Base-by-base conservation (phyloP, 2,888 invertebrate genomes). In the Ernsta delagoae region DNA sequence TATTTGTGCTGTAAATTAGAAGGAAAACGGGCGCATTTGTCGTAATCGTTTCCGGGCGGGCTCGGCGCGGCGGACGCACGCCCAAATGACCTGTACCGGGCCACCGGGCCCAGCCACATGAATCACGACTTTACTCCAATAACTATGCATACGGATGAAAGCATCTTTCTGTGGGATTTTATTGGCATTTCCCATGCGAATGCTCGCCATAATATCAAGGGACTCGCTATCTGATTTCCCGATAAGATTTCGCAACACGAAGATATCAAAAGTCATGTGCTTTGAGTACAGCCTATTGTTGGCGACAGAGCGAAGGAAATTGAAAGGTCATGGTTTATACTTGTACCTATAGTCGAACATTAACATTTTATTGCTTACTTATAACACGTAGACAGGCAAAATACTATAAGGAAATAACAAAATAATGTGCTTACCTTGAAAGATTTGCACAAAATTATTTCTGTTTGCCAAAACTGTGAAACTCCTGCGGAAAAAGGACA, bases 1-100 rank as follows among this genome's bases (percentile, higher is more conserved):
- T 69, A 69, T 69, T 69, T 69, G 57, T 59, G 69, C 63, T 63
- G 63, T 69, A 69, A 69, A 69, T 69, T 69, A 59, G 59, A 69
- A 63, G 68, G 63, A 57, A 69, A 63, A 62, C 62, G 68, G 59
- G 59, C 24, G 59, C 59, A 69, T 69, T 69, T 69, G 68, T 69
- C 68, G 59, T 69, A 69, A 69, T 63, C 68, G 63, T 68, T 62
- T 68, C 68, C 68, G 68, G 62, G 8, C 62, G 36, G 65, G 50
- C 50, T 12, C 39, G 41, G 59, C 12, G 24, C 36, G 57, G 16
- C 64, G 45, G 59, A 66, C 59, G 65, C 65, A 59, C 66, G 41
- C 60, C 60, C 63, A 64, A 61, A 24, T 61, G 67, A 67, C 56
- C 67, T 56, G 36, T 60, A 31, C 54, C 63, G 12, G 54, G 12